These are phyloP conservation scores for Tenodera sinensis DNA, from an alignment of 2,888 invertebrate genomes.

Conservation along the genomic window DNA sequence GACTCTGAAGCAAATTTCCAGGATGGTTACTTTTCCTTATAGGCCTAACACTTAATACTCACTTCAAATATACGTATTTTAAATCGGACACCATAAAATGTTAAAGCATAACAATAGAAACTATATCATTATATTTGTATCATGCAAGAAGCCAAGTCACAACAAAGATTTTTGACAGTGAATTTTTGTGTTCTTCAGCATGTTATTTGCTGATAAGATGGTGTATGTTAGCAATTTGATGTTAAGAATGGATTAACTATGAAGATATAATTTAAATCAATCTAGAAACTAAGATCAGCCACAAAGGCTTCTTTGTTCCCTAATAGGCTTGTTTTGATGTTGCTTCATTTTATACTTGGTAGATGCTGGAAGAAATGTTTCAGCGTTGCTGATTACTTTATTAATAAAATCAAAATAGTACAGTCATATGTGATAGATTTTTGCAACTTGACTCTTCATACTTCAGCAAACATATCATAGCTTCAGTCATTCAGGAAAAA, in stretches of 20 bases:
- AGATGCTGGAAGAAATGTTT: not conserved
- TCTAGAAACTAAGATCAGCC: not conserved
- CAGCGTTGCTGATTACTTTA: not conserved
- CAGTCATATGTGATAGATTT: not conserved
- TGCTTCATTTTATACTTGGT: not conserved
- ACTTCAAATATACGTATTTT: not conserved
- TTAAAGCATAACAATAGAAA: not conserved
- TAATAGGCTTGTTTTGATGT: not conserved
- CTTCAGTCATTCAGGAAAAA: not conserved
- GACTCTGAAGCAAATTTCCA: too few relatives aligned
- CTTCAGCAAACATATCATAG: not conserved
- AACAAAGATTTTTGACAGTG: not conserved
- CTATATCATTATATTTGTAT: not conserved
- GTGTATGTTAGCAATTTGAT: too few relatives aligned
- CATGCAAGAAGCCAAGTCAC: not conserved
- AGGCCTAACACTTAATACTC: not conserved
- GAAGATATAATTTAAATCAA: too few relatives aligned
- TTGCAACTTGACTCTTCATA: not conserved
- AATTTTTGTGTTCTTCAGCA: too few relatives aligned
- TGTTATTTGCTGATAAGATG: too few relatives aligned
- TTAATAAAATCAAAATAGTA: not conserved
- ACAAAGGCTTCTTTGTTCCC: conserved; percentile 16
- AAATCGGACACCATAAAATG: not conserved
- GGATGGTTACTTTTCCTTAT: not conserved
- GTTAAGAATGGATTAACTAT: too few relatives aligned